Evolutionary conservation across 1,140 invertebrate genomes (phyloP).

Genomic region (Bacillus rossius): DNA sequence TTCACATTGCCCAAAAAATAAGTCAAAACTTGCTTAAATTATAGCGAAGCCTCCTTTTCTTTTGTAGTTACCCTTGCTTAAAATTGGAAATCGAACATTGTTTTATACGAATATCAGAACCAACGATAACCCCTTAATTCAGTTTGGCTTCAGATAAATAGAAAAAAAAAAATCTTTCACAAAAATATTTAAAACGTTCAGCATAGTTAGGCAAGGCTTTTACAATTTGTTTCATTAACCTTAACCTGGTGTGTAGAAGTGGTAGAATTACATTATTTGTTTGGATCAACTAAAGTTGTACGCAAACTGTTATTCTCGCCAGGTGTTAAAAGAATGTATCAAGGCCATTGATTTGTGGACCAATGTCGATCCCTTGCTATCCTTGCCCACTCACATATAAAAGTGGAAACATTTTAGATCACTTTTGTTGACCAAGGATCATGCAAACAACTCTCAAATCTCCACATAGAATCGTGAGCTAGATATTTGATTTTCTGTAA

Average conservation of each 20-base stretch:
- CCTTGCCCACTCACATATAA: too few relatives aligned
- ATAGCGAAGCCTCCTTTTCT: not conserved
- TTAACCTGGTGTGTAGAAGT: slow-evolving; percentile 33
- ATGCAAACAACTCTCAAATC: slow-evolving; percentile 3
- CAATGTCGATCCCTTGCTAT: too few relatives aligned
- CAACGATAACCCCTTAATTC: slow-evolving; percentile 8
- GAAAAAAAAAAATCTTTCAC: too few relatives aligned
- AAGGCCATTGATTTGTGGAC: not conserved
- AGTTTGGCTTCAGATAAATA: slow-evolving; percentile 27
- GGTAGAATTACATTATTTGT: slow-evolving; percentile 20
- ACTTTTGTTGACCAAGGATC: too few relatives aligned
- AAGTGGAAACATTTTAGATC: not conserved
- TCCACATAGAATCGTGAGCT: not conserved
- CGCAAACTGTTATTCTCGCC: not conserved
- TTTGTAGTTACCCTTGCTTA: not conserved
- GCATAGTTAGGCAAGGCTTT: slow-evolving; percentile 29
- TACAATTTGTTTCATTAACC: slow-evolving; percentile 33
- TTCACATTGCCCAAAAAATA: slow-evolving; percentile 27
- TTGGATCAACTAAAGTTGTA: not conserved
- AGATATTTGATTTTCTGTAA: not conserved
- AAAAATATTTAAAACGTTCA: slow-evolving; percentile 25
- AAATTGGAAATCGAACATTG: not conserved
- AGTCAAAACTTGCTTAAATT: not conserved
- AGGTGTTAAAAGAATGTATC: too few relatives aligned
- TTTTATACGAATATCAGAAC: not conserved